Evolutionary conservation across 2,113 vertebrate genomes (phyloP).

Genomic region (Felis chaus): DNA sequence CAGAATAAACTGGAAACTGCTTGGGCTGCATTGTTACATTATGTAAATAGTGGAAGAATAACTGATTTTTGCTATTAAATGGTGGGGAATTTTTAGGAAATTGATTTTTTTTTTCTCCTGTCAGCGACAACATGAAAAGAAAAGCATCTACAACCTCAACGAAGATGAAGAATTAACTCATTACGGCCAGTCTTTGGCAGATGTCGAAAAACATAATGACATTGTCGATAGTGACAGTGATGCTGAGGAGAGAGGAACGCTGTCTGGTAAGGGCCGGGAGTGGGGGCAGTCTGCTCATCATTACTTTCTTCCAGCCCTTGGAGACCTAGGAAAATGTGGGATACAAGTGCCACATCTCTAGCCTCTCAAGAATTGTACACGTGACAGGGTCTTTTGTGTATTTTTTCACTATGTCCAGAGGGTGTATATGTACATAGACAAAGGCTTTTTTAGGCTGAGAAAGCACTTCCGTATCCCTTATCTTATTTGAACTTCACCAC

Average conservation of each 20-base stretch:
- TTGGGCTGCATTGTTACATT: neutral
- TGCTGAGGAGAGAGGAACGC: slow-evolving; percentile 88
- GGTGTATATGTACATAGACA: neutral
- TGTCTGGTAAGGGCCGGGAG: slow-evolving; percentile 88
- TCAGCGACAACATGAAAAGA: slow-evolving; percentile 91
- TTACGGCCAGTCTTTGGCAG: slow-evolving; percentile 96
- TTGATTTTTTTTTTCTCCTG: slow-evolving; percentile 25
- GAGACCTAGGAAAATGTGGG: neutral
- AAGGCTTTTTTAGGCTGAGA: neutral
- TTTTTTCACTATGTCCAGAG: neutral
- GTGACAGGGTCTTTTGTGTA: neutral
- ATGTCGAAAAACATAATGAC: slow-evolving; percentile 94
- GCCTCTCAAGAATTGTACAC: neutral
- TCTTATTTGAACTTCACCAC: neutral
- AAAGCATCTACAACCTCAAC: slow-evolving; percentile 94
- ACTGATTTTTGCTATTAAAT: neutral
- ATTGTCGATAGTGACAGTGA: slow-evolving; percentile 93
- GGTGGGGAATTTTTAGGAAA: neutral
- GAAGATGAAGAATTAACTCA: slow-evolving; percentile 98
- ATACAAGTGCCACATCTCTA: neutral
- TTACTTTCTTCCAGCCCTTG: no score
- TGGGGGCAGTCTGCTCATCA: fast-evolving
- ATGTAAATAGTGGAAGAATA: neutral
- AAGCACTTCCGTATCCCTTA: neutral
- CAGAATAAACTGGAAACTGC: neutral